A percentile compares a stretch with the other conserved stretches of the same genome.
Conservation (phyloP, 2,888 invertebrate species). For the Amiota communis region DNA sequence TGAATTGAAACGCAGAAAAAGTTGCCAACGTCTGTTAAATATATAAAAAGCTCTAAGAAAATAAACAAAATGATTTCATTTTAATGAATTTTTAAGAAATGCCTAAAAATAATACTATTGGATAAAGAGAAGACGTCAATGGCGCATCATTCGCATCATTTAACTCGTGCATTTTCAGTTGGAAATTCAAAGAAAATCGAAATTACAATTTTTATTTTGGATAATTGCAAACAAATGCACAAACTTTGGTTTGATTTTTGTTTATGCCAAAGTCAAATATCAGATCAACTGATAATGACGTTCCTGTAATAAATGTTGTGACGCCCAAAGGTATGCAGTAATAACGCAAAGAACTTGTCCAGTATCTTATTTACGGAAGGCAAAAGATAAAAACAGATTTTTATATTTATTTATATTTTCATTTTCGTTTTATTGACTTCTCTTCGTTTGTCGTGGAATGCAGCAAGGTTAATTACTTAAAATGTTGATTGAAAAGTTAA, state of each 20-base stretch:
- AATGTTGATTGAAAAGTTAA: constrained; percentile 10
- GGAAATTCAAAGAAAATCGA: no score
- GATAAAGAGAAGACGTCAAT: neutral
- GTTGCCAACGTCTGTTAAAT: neutral
- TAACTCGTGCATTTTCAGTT: no score
- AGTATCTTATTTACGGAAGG: no score
- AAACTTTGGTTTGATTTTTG: no score
- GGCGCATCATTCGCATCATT: neutral
- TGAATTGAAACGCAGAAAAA: constrained; percentile 1
- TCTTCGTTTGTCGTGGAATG: neutral
- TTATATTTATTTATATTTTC: neutral
- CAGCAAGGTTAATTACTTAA: constrained; percentile 2
- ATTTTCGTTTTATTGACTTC: constrained; percentile 7
- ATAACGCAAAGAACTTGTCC: no score
- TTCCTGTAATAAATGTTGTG: neutral
- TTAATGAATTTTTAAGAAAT: no score
- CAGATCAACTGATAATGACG: neutral
- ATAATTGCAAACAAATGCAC: no score
- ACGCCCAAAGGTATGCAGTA: constrained; percentile 8
- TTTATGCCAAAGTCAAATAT: no score
- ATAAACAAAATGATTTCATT: no score
- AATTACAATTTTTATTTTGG: no score
- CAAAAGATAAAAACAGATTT: neutral
- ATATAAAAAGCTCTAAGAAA: neutral
- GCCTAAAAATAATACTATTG: no score